Base-by-base conservation (phyloP, 2,113 vertebrate genomes). In the Nyctibius bracteatus region DNA sequence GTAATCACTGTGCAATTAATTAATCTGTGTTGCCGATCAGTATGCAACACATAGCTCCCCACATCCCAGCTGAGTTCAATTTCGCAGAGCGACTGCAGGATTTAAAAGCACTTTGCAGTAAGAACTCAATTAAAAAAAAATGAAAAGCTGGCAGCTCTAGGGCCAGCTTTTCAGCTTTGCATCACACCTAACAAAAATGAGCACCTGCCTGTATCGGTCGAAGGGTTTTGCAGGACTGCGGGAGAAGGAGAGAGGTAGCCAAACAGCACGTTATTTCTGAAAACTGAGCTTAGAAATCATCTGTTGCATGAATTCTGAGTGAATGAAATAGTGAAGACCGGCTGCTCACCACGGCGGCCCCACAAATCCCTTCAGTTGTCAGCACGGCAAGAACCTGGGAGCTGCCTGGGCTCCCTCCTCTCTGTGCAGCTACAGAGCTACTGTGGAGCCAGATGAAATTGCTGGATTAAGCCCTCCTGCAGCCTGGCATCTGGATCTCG, bases 401-500 rank as follows among this genome's bases (percentile, higher is more conserved):
- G 59, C 80, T 82, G 84, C 44, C 81, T 62, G 54, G n/a, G 61
- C 82, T 96, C 59, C 80, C 65, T 97, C 66, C 82, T 84, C 84
- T 82, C 68, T 31, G n/a, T 57, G 58, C 22, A 81, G 82, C 57
- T 63, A 59, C 86, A 74, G 77, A 94, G 71, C 81, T 90, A 55
- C 80, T 0, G 0, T 1, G 12, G 82, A 96, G 74, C 5, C 87
- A 58, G 91, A 96, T 94, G 95, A 96, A 97, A 96, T 28, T 94
- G 90, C 85, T 94, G 94, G 92, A 90, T 96, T 96, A 97, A 95
- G 80, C 70, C 25, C 63, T 94, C 43, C 61, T 21, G 7, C 59
- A 80, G 62, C 55, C 70, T 46, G 77, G 82, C 30, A 66, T 94
- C 77, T 93, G 75, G 70, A 87, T 87, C 77, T 67, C 25, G 58